A percentile compares a stretch with the other conserved stretches of the same genome.
Evolutionary conservation across 2,888 invertebrate genomes (phyloP).

Genomic region (Heteromurus nitidus): DNA sequence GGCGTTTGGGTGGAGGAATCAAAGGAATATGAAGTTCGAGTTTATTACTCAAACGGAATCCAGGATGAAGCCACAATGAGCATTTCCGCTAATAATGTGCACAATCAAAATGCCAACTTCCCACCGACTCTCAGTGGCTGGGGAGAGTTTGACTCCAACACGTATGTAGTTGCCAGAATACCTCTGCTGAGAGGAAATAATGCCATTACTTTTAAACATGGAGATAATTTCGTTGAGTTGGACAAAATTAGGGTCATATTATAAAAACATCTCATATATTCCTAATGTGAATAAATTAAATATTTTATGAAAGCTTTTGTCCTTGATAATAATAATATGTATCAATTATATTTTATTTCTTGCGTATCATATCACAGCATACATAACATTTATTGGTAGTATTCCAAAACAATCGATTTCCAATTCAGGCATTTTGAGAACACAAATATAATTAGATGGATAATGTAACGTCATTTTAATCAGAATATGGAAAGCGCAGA

Average conservation of each 20-base stretch:
- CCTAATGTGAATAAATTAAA: no score
- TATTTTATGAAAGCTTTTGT: no score
- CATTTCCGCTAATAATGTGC: slow-evolving; percentile 59
- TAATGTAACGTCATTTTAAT: no score
- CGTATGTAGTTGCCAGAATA: slow-evolving; percentile 44
- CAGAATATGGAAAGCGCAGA: no score
- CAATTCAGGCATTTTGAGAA: no score
- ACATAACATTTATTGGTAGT: no score
- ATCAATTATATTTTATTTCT: no score
- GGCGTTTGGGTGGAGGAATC: slow-evolving; percentile 70
- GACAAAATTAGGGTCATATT: slow-evolving; percentile 59
- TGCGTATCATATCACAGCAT: no score
- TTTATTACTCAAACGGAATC: slow-evolving; percentile 66
- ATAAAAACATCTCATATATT: no score
- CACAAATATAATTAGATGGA: no score
- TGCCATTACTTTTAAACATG: slow-evolving; percentile 62
- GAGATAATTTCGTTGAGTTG: slow-evolving; percentile 53
- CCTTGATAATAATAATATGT: no score
- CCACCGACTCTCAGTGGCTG: slow-evolving; percentile 54
- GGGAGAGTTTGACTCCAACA: slow-evolving; percentile 58
- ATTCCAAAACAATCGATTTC: no score
- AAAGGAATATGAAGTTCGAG: slow-evolving; percentile 57
- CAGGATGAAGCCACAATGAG: slow-evolving; percentile 37
- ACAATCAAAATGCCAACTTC: slow-evolving; percentile 31
- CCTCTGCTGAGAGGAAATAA: slow-evolving; percentile 68